Evolutionary conservation across 2,113 vertebrate species (phyloP), one percentile per base, ranked within the genome.

Genomic region (Melanocharis versteri): DNA sequence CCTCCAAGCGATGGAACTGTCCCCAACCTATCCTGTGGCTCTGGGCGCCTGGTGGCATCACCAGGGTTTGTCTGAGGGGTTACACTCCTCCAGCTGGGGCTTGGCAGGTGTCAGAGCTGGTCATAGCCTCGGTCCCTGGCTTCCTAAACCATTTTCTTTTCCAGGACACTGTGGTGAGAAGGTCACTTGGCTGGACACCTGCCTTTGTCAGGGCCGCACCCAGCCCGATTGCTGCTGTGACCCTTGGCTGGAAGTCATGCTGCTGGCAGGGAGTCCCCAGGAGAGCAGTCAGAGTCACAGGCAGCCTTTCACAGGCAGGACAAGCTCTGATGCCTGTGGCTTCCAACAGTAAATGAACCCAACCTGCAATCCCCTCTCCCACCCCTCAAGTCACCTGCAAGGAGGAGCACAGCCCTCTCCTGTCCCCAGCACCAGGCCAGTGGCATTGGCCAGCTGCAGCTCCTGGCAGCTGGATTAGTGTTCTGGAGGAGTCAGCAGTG

Each of bases 151-250:
- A 33, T 57, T 83, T 93, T 89, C 91, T 93, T 91, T 96, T 79
- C 87, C 94, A 85, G 91, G 87, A 91, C 4, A 2, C 70, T 47
- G 54, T 0, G 4, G 75, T 9, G 50, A 89, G 72, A 90, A 94
- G 84, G 94, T 95, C 96, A 89, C 75, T 90, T 79, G 78, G 87
- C 87, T 1, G 56, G 80, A 93, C 82, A 90, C 39, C 83, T 73
- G 83, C 86, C 54, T 81, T 86, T 54, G 39, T n/a, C 6, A 10
- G 57, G 53, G 71, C 86, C 13, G 0, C 89, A 83, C 72, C 88
- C 86, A 78, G 72, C 54, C 40, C 1, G 0, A n/a, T 1, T 19
- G 35, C 77, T 84, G 87, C 84, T 18, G 40, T 51, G 78, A 88
- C 76, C 65, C 40, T n/a, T 3, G 9, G 24, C 0, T 0, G 50